Conservation (phyloP, 2,888 invertebrate species). For the Lymantria dispar region DNA sequence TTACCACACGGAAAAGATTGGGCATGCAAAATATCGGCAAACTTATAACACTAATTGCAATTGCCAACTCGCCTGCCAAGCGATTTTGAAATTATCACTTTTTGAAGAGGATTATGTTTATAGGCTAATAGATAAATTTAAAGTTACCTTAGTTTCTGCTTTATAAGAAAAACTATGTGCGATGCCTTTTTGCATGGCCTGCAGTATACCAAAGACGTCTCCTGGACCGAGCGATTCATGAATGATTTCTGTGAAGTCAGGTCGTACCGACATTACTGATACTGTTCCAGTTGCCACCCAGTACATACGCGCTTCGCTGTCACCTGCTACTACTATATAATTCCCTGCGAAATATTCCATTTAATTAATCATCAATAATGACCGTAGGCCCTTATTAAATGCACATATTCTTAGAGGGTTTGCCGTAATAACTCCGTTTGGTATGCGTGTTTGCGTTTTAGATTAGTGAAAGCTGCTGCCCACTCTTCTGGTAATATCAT, state of each 20-base stretch:
- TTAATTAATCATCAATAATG: not conserved
- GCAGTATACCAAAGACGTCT: slow-evolving; percentile 78
- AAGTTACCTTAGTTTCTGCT: slow-evolving; percentile 67
- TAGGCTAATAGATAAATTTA: not conserved
- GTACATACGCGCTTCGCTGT: slow-evolving; percentile 80
- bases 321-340: slow-evolving; percentile 78
- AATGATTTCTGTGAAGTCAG: slow-evolving; percentile 68
- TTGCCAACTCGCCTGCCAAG: not conserved
- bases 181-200: slow-evolving; percentile 72
- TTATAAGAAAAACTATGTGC: slow-evolving; percentile 78
- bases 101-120: too few relatives aligned
- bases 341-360: slow-evolving; percentile 54
- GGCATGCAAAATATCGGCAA: too few relatives aligned
- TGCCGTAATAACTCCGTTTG: too few relatives aligned
- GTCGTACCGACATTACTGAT: slow-evolving; percentile 66
- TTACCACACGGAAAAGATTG: too few relatives aligned
- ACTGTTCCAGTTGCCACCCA: slow-evolving; percentile 77
- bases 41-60: too few relatives aligned
- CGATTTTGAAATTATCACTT: not conserved
- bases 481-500: too few relatives aligned
- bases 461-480: too few relatives aligned
- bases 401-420: too few relatives aligned
- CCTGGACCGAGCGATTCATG: slow-evolving; percentile 70
- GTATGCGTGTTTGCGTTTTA: too few relatives aligned
- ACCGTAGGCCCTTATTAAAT: too few relatives aligned